A percentile compares a stretch with the other conserved stretches of the same genome.
These are phyloP conservation scores for Chloromyia formosa DNA, from an alignment of 2,888 invertebrate genomes.

Conservation along the genomic window DNA sequence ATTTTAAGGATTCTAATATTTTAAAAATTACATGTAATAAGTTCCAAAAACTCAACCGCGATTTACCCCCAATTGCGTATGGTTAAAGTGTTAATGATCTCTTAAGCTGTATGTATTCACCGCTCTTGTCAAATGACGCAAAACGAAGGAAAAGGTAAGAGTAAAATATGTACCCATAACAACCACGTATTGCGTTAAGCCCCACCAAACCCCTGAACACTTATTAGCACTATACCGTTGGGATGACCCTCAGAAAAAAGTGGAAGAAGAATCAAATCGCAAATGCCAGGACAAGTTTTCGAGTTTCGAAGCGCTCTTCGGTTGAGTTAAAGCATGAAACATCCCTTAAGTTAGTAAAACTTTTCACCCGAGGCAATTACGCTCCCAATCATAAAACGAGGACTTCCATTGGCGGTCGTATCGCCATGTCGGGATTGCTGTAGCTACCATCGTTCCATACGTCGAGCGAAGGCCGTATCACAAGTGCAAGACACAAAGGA, in stretches of 20 bases:
- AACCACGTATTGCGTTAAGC: background rate
- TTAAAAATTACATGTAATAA: too few species aligned
- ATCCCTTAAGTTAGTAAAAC: conserved; percentile 35
- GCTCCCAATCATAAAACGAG: conserved; percentile 30
- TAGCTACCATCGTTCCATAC: background rate
- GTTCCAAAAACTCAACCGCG: too few species aligned
- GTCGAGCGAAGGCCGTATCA: background rate
- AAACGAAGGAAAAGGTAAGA: too few species aligned
- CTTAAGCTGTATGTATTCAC: too few species aligned
- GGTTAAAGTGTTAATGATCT: too few species aligned
- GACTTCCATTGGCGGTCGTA: conserved; percentile 29
- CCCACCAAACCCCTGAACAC: background rate
- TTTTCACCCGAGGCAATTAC: conserved; percentile 36
- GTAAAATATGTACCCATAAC: too few species aligned
- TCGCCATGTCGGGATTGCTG: conserved; percentile 12
- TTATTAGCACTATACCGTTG: background rate
- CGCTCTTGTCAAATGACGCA: too few species aligned
- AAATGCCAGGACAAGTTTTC: conserved; percentile 9
- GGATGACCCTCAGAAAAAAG: background rate
- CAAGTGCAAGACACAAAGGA: background rate
- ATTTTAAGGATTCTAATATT: too few species aligned
- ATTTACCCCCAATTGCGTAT: too few species aligned
- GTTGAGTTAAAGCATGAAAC: conserved; percentile 31
- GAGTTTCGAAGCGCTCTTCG: conserved; percentile 14
- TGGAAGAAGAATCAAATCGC: background rate